Evolutionary conservation across 2,113 vertebrate species (phyloP), one percentile per base, ranked within the genome.

Genomic region (Nerophis ophidion): DNA sequence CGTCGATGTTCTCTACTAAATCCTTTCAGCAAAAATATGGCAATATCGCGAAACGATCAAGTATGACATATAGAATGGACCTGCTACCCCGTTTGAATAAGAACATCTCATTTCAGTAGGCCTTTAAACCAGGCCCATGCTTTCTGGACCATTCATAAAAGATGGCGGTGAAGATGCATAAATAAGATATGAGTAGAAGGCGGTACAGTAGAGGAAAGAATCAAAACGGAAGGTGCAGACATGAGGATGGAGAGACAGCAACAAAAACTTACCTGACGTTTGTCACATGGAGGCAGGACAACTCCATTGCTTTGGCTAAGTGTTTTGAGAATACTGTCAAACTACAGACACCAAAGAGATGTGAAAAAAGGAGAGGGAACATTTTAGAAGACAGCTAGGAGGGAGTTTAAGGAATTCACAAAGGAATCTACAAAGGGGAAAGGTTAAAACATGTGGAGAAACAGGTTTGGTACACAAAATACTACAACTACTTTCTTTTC

Each of bases 231-330:
- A 59, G 26, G 50, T 2, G 26, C 16, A 47, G 46, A 66, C 46
- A 13, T 65, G 52, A 63, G 44, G 54, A 48, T 35, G 14, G 49
- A 59, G 38, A 47, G 40, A 62, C 45, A 63, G 38, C 58, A 67
- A 64, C 44, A 80, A 52, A 70, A 54, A 74, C 86, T 88, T 84
- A 88, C 86, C 86, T 87, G 83, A 70, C 76, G 74, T 73, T 72
- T 86, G 73, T 70, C 78, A 81, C 81, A 80, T 66, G 72, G 63
- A 77, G 86, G 82, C 5, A 82, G 68, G 66, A 68, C 76, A 80
- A 88, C 46, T 75, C 86, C 86, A 86, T 88, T 88, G 81, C 79
- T 87, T 80, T 88, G 82, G 76, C 79, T 84, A 82, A 88, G 72
- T 46, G 63, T 70, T 84, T 88, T 88, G 53, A 88, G 81, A 82